Evolutionary conservation across 2,888 invertebrate species (phyloP), one percentile per base, ranked within the genome.

Genomic region (Elgonia sp.): DNA sequence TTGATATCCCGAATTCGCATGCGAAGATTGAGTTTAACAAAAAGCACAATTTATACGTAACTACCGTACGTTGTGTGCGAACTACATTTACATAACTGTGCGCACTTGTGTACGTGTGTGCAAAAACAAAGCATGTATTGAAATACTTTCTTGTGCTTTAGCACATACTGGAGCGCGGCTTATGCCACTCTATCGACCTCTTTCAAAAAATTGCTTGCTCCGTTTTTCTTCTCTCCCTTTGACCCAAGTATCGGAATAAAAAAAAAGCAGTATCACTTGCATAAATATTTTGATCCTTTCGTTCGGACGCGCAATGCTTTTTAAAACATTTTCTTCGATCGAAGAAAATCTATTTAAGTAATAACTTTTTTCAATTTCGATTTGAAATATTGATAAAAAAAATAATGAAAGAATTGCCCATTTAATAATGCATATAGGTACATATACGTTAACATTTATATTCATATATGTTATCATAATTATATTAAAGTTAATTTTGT

Each of bases 161-260:
- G 42, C 67, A 77, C 85, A 80, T 60, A 75, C 37, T 60, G 50
- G 21, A 8, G 67, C 29, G 62, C 72, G n/a, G 40, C 7, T 81
- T 80, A 79, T 79, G 79, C 75, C 62, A 50, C 63, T 72, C 79
- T 77, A 86, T 86, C 73, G 82, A 86, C 79, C 55, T 79, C 73
- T 79, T 67, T 37, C 29, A 29, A 29, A 29, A 79, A 83, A 86
- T 86, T 77, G 65, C 72, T 40, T 40, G 65, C 55, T 75, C 46
- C 53, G 62, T 63, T 39, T 80, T 53, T 55, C 29, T 37, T 70
- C 40, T 63, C 29, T 53, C 8, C 7, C 57, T 21, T 73, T 62
- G 3, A 14, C 18, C 60, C 18, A 40, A 76, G 57, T 76, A 50
- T 67, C 16, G 57, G 50, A 70, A 63, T 62, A 63, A 76, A 70